phyloP scores from a whole-genome alignment of 2,113 vertebrate genomes.

The Lepidothrix coronata region DNA sequence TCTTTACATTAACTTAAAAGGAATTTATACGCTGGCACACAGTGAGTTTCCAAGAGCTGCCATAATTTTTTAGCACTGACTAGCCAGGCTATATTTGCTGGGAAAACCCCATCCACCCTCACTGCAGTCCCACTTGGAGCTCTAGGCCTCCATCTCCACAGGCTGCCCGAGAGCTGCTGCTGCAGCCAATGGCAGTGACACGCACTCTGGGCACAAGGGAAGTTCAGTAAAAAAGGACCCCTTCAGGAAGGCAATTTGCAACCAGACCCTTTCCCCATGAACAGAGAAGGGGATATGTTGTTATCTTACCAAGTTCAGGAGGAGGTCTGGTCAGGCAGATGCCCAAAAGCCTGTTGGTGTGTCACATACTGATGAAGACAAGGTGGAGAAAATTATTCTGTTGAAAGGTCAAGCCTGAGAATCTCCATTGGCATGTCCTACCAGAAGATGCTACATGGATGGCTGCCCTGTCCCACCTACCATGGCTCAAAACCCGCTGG shows the following conservation, averaged over 20 bases:
- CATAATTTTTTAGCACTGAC: background rate
- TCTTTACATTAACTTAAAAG: background rate
- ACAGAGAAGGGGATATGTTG: rapidly evolving
- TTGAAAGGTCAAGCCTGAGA: background rate
- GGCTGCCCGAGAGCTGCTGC: background rate
- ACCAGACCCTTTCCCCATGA: background rate
- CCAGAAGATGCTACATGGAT: rapidly evolving
- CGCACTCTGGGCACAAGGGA: rapidly evolving
- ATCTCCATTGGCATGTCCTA: background rate
- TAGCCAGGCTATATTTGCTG: rapidly evolving
- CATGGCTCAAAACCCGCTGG: background rate
- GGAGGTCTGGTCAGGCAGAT: background rate
- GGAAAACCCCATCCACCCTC: background rate
- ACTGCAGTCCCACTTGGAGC: rapidly evolving
- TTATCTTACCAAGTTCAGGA: background rate
- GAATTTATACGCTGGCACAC: background rate
- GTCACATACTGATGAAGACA: background rate
- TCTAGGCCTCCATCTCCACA: background rate
- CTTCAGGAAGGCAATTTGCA: background rate
- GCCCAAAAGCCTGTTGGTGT: background rate
- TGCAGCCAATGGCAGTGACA: background rate
- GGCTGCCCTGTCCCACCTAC: background rate
- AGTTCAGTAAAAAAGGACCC: background rate
- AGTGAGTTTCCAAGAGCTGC: background rate
- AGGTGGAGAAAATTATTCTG: background rate